Percentiles rank a stretch among this genome's conserved stretches.
These are phyloP conservation scores for Alloscopus bannaensis DNA, from an alignment of 2,888 invertebrate genomes.

Conservation along the genomic window DNA sequence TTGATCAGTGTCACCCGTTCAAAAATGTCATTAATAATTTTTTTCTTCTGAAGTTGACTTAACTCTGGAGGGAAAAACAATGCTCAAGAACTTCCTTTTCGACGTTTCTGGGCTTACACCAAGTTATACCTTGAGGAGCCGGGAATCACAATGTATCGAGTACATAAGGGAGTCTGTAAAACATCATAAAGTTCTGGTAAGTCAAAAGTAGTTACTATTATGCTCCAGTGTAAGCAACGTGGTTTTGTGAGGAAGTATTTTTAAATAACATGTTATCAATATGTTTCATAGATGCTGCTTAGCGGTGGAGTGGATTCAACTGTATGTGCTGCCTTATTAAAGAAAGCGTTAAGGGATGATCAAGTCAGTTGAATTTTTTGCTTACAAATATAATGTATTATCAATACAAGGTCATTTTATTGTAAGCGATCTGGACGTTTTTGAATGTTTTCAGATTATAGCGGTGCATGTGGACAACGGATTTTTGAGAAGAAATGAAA, in stretches of 20 bases:
- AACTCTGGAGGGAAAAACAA: slow-evolving; percentile 91
- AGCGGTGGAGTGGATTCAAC: slow-evolving; percentile 99
- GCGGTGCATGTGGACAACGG: slow-evolving; percentile 99
- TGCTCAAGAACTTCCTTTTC: slow-evolving; percentile 96
- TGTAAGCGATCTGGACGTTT: not conserved
- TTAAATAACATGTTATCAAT: not conserved
- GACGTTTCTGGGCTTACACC: slow-evolving; percentile 92
- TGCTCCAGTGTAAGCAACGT: not conserved
- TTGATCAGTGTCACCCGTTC: too few relatives aligned
- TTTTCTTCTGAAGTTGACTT: slow-evolving; percentile 99
- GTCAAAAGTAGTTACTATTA: slow-evolving; percentile 75
- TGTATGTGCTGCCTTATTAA: slow-evolving; percentile 97
- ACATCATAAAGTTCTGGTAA: slow-evolving; percentile 92
- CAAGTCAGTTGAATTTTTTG: slow-evolving; percentile 78
- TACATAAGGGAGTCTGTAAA: slow-evolving; percentile 94
- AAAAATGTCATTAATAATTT: too few relatives aligned
- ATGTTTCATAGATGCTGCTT: slow-evolving; percentile 83
- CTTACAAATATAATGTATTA: slow-evolving; percentile 11
- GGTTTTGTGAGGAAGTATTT: not conserved
- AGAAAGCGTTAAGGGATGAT: slow-evolving; percentile 90
- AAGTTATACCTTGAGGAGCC: slow-evolving; percentile 89
- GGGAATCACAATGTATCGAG: slow-evolving; percentile 93
- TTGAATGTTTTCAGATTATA: slow-evolving; percentile 80
- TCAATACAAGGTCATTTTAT: slow-evolving; percentile 6
- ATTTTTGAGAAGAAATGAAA: slow-evolving; percentile 98